These are phyloP conservation scores for Rynchops niger DNA, from an alignment of 2,113 vertebrate genomes.

Conservation along the genomic window DNA sequence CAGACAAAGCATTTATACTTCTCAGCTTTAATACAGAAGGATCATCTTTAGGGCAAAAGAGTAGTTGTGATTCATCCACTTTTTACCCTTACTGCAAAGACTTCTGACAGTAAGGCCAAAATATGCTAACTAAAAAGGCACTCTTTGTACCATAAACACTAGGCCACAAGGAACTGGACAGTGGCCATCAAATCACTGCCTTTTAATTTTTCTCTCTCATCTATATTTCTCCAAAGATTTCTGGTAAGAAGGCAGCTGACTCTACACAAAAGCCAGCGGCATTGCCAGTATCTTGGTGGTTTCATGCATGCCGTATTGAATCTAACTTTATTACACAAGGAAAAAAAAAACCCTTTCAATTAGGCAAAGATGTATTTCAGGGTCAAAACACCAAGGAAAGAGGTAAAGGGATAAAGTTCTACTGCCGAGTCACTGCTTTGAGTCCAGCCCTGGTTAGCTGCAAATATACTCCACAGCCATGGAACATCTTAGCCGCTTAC, in stretches of 20 bases:
- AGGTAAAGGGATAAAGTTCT: not conserved
- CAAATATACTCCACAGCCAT: not conserved
- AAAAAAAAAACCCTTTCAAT: not conserved
- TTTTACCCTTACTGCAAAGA: conserved; percentile 49
- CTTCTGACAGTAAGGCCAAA: conserved; percentile 52
- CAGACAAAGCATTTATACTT: conserved; percentile 44
- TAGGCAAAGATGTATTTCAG: not conserved
- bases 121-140: conserved; percentile 60
- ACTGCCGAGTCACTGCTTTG: not conserved
- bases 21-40: conserved; percentile 45
- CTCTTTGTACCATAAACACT: conserved; percentile 67
- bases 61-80: conserved; percentile 48
- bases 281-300: conserved; percentile 59
- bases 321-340: conserved; percentile 9
- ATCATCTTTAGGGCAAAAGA: conserved; percentile 51
- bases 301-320: conserved; percentile 39
- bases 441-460: not conserved
- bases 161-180: conserved; percentile 64
- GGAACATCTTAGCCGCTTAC: not conserved
- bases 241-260: conserved; percentile 67
- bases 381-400: not conserved
- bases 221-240: conserved; percentile 66
- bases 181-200: conserved; percentile 61
- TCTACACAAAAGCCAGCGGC: conserved; percentile 58
- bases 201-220: conserved; percentile 62